Evolutionary conservation across 2,888 invertebrate genomes (phyloP).

Genomic region (Eremobia ochroleuca): DNA sequence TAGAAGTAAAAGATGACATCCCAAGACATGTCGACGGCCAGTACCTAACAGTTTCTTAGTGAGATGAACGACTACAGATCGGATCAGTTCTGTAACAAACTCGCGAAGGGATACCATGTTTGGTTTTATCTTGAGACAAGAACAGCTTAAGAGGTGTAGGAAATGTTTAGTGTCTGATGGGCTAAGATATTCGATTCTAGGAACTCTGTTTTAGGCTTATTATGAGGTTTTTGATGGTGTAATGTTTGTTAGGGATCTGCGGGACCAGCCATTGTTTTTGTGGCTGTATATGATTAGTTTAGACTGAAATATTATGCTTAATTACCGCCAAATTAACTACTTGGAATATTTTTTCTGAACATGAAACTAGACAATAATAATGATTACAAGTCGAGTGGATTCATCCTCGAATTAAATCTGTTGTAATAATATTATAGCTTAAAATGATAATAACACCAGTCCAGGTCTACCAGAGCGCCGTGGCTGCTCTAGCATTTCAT

Average conservation of each 20-base stretch:
- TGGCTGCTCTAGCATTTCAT: conserved; percentile 50
- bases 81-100: conserved; percentile 59
- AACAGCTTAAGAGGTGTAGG: conserved; percentile 39
- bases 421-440: conserved; percentile 15
- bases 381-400: background rate
- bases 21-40: conserved; percentile 41
- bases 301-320: too few species aligned
- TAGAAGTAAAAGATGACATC: conserved; percentile 52
- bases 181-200: background rate
- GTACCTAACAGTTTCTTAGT: conserved; percentile 65
- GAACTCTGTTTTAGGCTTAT: conserved; percentile 1
- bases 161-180: conserved; percentile 40
- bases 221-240: background rate
- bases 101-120: conserved; percentile 55
- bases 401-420: conserved; percentile 5
- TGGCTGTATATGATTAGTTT: too few species aligned
- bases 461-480: conserved; percentile 17
- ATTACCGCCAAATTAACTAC: background rate
- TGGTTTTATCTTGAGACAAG: conserved; percentile 54
- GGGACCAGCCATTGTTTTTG: too few species aligned
- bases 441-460: conserved; percentile 8
- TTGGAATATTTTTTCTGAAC: background rate
- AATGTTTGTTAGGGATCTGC: background rate
- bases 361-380: background rate
- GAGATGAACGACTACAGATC: conserved; percentile 62